These are phyloP conservation scores for Conops quadrifasciatus DNA, from an alignment of 2,888 invertebrate species.

Conservation along the genomic window DNA sequence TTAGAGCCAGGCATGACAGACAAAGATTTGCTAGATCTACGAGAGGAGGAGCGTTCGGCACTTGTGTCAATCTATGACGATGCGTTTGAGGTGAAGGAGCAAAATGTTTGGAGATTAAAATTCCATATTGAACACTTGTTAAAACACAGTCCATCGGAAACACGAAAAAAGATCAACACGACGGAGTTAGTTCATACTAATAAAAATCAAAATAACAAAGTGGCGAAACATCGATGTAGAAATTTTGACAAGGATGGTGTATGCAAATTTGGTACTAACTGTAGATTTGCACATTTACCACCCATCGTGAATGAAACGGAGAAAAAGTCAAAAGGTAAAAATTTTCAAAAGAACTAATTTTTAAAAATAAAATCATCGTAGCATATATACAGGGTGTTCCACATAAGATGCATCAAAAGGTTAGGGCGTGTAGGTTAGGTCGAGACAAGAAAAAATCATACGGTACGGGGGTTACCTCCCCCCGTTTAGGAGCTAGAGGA, in stretches of 20 bases:
- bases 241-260: conserved; percentile 69
- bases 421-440: no score
- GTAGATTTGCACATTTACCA: conserved; percentile 76
- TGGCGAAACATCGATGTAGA: conserved; percentile 68
- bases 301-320: conserved; percentile 54
- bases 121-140: conserved; percentile 75
- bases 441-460: no score
- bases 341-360: not conserved
- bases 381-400: no score
- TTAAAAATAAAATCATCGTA: not conserved
- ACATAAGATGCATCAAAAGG: no score
- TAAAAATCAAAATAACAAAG: conserved; percentile 44
- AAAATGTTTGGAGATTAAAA: conserved; percentile 74
- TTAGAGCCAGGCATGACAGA: conserved; percentile 58
- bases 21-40: conserved; percentile 72
- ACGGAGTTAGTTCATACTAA: conserved; percentile 56
- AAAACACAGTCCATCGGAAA: conserved; percentile 67
- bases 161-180: conserved; percentile 62
- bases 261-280: conserved; percentile 78
- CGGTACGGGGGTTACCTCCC: no score
- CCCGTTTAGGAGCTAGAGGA: no score
- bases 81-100: conserved; percentile 74
- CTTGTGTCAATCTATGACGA: conserved; percentile 81
- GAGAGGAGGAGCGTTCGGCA: conserved; percentile 77
- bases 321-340: conserved; percentile 35